A percentile compares a stretch with the other conserved stretches of the same genome.
Conservation (phyloP, 2,888 invertebrate genomes). For the Ethmia dodecea region DNA sequence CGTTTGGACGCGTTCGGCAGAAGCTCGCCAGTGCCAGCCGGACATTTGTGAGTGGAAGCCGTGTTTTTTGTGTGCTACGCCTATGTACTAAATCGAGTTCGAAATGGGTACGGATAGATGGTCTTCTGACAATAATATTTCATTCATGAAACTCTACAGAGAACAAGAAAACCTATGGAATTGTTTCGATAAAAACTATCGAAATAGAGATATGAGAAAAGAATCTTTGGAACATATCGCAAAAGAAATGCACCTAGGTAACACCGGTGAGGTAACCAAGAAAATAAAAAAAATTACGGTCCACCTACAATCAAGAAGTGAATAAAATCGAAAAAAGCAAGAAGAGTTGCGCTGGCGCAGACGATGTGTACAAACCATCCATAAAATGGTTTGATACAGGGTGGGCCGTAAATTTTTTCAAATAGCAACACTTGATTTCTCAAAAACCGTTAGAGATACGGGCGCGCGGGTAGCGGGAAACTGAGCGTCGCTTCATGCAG, state of each 20-base stretch:
- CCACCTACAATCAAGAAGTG: constrained; percentile 18
- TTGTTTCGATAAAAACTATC: constrained; percentile 20
- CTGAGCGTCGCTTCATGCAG: too few species aligned
- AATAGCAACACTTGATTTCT: too few species aligned
- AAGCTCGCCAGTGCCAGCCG: constrained; percentile 19
- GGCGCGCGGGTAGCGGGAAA: too few species aligned
- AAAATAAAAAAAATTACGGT: constrained; percentile 16
- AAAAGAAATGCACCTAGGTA: constrained; percentile 7
- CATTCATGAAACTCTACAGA: constrained; percentile 18
- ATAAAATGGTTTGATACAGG: constrained; percentile 17
- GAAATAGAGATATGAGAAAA: constrained; percentile 20
- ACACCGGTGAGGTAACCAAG: constrained; percentile 3
- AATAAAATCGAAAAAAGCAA: constrained; percentile 17
- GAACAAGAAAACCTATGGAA: constrained; percentile 20
- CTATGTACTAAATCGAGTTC: constrained; percentile 16
- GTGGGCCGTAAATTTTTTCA: too few species aligned
- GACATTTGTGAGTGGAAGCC: constrained; percentile 14
- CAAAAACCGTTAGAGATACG: too few species aligned
- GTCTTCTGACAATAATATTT: constrained; percentile 20
- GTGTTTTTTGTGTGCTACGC: constrained; percentile 17
- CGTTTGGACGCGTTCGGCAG: constrained; percentile 20
- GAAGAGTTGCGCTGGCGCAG: constrained; percentile 15
- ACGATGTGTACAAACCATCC: constrained; percentile 18
- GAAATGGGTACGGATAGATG: constrained; percentile 18
- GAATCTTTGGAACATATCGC: constrained; percentile 9